Percentiles rank a stretch among this genome's conserved stretches.
Conservation (phyloP, 2,888 invertebrate species). For the Sarcophaga carnaria region DNA sequence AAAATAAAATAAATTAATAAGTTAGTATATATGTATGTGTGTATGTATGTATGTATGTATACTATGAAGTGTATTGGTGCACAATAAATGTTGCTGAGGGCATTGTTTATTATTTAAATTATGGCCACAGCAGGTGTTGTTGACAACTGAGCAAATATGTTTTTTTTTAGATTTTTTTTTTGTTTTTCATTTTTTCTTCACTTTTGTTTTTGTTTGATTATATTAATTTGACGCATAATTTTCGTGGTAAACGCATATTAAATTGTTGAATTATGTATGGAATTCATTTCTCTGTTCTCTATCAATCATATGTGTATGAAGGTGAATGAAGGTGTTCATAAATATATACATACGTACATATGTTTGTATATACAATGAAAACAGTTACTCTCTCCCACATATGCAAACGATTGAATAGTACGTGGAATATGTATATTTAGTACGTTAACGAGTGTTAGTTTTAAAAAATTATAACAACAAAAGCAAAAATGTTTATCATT, state of each 20-base stretch:
- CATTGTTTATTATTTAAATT: slow-evolving; percentile 62
- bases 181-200: too few relatives aligned
- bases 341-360: background rate
- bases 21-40: background rate
- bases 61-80: slow-evolving; percentile 14
- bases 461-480: background rate
- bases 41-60: background rate
- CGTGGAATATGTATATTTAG: too few relatives aligned
- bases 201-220: too few relatives aligned
- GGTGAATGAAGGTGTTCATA: background rate
- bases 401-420: too few relatives aligned
- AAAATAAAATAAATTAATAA: background rate
- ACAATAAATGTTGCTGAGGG: slow-evolving; percentile 41
- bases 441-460: background rate
- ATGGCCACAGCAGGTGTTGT: slow-evolving; percentile 63
- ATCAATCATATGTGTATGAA: slow-evolving; percentile 33
- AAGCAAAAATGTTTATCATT: background rate
- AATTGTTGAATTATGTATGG: slow-evolving; percentile 45
- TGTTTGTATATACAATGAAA: background rate
- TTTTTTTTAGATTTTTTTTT: too few relatives aligned
- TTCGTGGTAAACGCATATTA: slow-evolving; percentile 52
- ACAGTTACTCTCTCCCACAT: background rate
- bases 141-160: slow-evolving; percentile 54
- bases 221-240: background rate
- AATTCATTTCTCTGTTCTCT: slow-evolving; percentile 19